Evolutionary conservation across 1,140 invertebrate species (phyloP), one percentile per base, ranked within the genome.

Genomic region (Caenorhabditis latens): DNA sequence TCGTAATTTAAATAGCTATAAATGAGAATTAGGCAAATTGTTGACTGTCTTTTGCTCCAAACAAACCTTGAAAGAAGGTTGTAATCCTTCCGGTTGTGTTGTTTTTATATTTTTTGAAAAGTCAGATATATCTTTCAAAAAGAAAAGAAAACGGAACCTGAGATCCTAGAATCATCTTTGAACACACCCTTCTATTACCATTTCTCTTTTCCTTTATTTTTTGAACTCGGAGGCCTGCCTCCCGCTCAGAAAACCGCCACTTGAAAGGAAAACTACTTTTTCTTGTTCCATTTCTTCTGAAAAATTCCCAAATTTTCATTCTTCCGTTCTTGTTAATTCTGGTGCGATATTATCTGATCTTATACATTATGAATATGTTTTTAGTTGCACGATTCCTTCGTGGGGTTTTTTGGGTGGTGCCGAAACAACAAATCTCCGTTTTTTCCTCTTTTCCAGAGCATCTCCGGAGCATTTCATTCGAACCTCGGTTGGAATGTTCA

Each of bases 341-440:
- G n/a, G 11, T 7, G 9, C 16, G 21, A 71, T 7, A 71, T 19
- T 24, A 43, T 71, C 21, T 71, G 65, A 71, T 71, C 65, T 71
- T 71, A 71, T 71, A 46, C 65, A 71, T 71, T 71, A 71, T 71
- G 65, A 71, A 71, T 71, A 71, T 71, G 65, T 71, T 71, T 71
- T 71, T 71, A 71, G 65, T 46, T 71, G 65, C 65, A 71, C 65
- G 14, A 46, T 43, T 63, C 24, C 19, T 71, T 46, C 42, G 40
- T 32, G n/a, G n/a, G 46, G 5, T 19, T 71, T 71, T 71, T 71
- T 46, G 7, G 61, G 42, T 71, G 65, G 65, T 71, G 65, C 65
- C 40, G 65, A 71, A 71, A 71, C 65, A 71, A 71, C 65, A 71
- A 71, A 71, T 71, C 65, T 71, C 65, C 40, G 42, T 71, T 46